phyloP scores from a whole-genome alignment of 2,888 invertebrate species.

The Schrankia costaestrigalis region DNA sequence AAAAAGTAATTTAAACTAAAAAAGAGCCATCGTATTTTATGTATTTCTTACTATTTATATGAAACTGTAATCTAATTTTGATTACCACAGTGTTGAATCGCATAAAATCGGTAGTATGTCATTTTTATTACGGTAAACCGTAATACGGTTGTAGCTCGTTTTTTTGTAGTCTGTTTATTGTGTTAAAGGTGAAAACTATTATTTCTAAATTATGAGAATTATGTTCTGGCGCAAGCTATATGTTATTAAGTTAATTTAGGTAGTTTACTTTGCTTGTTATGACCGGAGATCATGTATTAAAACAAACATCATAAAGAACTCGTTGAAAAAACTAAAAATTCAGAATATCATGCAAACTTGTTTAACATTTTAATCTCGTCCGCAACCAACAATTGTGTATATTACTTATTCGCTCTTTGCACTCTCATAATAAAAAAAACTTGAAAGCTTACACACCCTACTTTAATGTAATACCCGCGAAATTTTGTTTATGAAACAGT shows the following conservation, averaged over 20 bases:
- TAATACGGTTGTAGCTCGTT: constrained; percentile 5
- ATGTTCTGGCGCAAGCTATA: background rate
- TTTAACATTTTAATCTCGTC: constrained; percentile 9
- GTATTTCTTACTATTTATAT: no score
- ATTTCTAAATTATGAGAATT: constrained; percentile 1
- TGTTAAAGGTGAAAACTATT: constrained; percentile 4
- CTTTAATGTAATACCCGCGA: constrained; percentile 9
- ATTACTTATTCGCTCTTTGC: constrained; percentile 9
- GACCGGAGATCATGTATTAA: no score
- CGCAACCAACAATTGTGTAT: no score
- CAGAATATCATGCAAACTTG: constrained; percentile 8
- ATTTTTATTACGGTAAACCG: constrained; percentile 4
- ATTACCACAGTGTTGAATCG: constrained; percentile 7
- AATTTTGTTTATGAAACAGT: constrained; percentile 35
- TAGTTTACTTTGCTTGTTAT: no score
- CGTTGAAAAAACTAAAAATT: no score
- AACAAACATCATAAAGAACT: no score
- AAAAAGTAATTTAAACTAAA: no score
- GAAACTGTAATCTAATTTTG: constrained; percentile 10
- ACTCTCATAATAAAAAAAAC: constrained; percentile 6
- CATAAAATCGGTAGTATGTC: constrained; percentile 2
- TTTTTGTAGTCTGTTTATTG: constrained; percentile 5
- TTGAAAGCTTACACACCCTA: constrained; percentile 5
- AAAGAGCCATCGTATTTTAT: no score
- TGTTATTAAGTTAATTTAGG: no score